Evolutionary conservation across 1,140 invertebrate species (phyloP), one percentile per base, ranked within the genome.

Genomic region (Drosophila dunni): DNA sequence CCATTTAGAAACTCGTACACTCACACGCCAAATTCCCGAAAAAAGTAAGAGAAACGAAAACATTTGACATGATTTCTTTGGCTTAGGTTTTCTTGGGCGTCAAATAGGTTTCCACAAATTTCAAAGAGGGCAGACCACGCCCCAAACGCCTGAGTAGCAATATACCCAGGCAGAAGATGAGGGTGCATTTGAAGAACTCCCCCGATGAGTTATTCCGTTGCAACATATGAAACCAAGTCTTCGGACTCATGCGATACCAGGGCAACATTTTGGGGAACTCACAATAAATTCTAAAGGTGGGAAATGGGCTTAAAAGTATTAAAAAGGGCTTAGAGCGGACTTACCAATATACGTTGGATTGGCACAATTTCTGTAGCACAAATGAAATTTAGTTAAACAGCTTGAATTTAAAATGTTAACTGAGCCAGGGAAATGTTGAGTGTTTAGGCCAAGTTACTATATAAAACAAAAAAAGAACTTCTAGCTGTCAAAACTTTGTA

Each of bases 161-260:
- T 11, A 71, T 15, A 0, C 68, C 53, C 3, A n/a, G n/a, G 0
- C 33, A 1, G 20, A 71, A 71, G 3, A 65, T 9, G 3, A 57
- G 8, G 6, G 44, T 40, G 10, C 61, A 71, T 34, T 56, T 56
- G 0, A 64, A 24, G 11, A 71, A 65, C 9, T 71, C 51, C 9
- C 36, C 61, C 1, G 20, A 13, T 1, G 24, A 10, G 2, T 34
- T n/a, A 38, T 63, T 44, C 11, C 24, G 38, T 13, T n/a, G 13
- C 20, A 63, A 10, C 7, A 45, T 34, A 3, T 15, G 5, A 34
- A 42, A 36, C 61, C 44, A 71, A 11, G 36, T 11, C 9, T 56
- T 56, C 2, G 67, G 60, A 38, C 20, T 11, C 10, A 6, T 7
- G 7, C 33, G 38, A 10, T 38, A 53, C 67, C 67, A 63, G 13